Conservation (phyloP, 2,888 invertebrate species). For the Ariolimax columbianus region DNA sequence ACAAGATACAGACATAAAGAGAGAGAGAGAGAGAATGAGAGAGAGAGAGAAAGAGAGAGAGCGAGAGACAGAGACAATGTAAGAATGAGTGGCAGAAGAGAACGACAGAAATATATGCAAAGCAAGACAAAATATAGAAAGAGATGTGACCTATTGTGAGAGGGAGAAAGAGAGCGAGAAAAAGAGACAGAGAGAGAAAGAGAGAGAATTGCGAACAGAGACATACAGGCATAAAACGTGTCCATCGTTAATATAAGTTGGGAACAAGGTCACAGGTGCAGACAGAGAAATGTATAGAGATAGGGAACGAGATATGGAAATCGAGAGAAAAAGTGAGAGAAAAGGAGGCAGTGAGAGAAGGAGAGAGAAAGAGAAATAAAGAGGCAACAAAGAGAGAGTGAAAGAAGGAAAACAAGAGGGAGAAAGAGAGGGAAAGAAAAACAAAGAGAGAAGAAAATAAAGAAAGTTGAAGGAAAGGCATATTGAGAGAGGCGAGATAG, state of each 20-base stretch:
- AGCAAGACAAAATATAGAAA: too few relatives aligned
- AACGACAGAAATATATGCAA: too few relatives aligned
- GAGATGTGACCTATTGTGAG: too few relatives aligned
- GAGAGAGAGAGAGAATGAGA: neutral
- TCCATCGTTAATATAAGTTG: neutral
- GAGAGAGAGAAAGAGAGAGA: neutral
- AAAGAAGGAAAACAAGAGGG: too few relatives aligned
- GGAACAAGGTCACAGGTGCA: neutral
- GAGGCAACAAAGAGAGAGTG: too few relatives aligned
- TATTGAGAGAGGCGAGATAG: too few relatives aligned
- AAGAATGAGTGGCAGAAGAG: too few relatives aligned
- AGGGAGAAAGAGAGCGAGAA: neutral
- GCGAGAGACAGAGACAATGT: neutral
- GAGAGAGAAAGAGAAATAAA: neutral
- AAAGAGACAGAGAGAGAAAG: neutral
- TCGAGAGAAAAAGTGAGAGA: too few relatives aligned
- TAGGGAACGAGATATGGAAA: too few relatives aligned
- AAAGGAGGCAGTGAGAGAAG: neutral
- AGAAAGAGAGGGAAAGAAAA: neutral
- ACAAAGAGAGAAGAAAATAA: neutral
- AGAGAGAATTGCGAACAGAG: too few relatives aligned
- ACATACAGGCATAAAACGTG: neutral
- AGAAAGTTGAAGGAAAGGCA: too few relatives aligned
- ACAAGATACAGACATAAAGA: slow-evolving; percentile 15
- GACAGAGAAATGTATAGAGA: too few relatives aligned